Percentiles rank a stretch among this genome's conserved stretches.
phyloP scores from a whole-genome alignment of 2,888 invertebrate genomes.

The Dryadula phaetusa region DNA sequence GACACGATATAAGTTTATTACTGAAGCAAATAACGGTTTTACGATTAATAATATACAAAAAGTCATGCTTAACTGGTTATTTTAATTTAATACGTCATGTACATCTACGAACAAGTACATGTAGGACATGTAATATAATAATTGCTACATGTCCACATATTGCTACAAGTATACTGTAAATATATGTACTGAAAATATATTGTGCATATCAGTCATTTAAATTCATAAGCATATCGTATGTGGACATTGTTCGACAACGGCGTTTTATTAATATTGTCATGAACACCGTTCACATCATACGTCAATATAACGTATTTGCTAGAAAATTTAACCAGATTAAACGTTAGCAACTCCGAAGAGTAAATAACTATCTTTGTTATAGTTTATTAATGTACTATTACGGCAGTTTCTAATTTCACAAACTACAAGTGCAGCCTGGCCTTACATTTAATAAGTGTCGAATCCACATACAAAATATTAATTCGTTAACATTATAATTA shows the following conservation, averaged over 20 bases:
- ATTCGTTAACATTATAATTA: neutral
- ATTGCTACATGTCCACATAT: neutral
- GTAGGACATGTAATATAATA: no score
- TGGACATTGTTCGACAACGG: constrained; percentile 11
- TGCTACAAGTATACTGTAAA: neutral
- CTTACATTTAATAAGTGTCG: neutral
- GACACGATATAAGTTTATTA: no score
- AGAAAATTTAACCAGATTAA: constrained; percentile 19
- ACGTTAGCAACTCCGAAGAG: constrained; percentile 4
- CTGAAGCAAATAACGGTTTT: no score
- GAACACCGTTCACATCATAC: constrained; percentile 1
- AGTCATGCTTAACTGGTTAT: no score
- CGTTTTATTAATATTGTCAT: constrained; percentile 10
- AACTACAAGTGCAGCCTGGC: neutral
- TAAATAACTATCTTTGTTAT: constrained; percentile 3
- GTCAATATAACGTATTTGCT: neutral
- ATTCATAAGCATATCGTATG: neutral
- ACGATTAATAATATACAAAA: no score
- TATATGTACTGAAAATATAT: constrained; percentile 1
- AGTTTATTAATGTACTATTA: constrained; percentile 21
- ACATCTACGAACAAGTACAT: no score
- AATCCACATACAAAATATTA: neutral
- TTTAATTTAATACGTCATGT: no score
- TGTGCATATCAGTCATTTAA: neutral
- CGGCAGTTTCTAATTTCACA: neutral